These are phyloP conservation scores for Rhadina sibilatrix DNA, from an alignment of 2,113 vertebrate species.

Conservation along the genomic window DNA sequence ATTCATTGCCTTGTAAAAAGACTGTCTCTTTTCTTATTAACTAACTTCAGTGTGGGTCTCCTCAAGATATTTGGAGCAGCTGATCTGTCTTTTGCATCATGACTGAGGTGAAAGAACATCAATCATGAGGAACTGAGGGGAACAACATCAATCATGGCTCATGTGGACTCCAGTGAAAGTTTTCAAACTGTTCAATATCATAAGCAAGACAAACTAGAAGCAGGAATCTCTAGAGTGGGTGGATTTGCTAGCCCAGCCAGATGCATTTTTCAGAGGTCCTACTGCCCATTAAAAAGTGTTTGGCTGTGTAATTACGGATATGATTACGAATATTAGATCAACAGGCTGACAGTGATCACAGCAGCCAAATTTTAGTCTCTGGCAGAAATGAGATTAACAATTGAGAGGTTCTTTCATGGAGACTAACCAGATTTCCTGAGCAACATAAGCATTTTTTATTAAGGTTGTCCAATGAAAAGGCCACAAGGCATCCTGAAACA, in stretches of 20 bases:
- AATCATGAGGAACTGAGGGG: not conserved
- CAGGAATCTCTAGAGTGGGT: not conserved
- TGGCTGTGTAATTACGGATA: slow-evolving; percentile 47
- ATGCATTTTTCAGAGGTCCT: slow-evolving; percentile 6
- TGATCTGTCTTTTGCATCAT: not conserved
- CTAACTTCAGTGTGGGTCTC: not conserved
- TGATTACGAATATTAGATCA: slow-evolving; percentile 61
- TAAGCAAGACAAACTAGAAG: not conserved
- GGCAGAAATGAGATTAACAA: slow-evolving; percentile 63
- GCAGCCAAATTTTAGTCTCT: slow-evolving; percentile 54
- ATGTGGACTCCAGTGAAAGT: not conserved
- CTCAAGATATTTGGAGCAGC: not conserved
- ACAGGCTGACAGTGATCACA: slow-evolving; percentile 10
- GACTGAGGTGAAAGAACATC: not conserved
- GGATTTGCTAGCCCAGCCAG: not conserved
- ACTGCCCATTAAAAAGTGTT: slow-evolving; percentile 28
- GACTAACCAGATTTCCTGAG: slow-evolving; percentile 50
- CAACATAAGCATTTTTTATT: not conserved
- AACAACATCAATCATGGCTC: not conserved
- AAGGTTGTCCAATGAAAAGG: not conserved
- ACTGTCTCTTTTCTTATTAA: not conserved
- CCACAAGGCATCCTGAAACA: slow-evolving; percentile 15
- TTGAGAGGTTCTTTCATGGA: slow-evolving; percentile 29
- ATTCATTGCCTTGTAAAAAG: not conserved
- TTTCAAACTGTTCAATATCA: not conserved